phyloP scores from a whole-genome alignment of 2,888 invertebrate genomes.

The Labia minor region DNA sequence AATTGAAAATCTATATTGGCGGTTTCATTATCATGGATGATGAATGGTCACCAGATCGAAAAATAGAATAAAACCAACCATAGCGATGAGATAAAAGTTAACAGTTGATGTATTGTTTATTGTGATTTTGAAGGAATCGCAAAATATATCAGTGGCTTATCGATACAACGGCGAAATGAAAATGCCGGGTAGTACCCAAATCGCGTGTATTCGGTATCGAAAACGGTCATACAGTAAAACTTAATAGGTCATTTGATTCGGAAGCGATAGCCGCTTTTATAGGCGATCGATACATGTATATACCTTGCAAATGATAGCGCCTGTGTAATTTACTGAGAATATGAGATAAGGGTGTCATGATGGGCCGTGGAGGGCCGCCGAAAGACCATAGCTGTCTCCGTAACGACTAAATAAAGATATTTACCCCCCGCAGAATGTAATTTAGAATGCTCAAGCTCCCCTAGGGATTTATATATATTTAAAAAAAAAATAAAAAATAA shows the following conservation, averaged over 20 bases:
- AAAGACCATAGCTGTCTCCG: not conserved
- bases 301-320: conserved; percentile 41
- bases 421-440: conserved; percentile 1
- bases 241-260: conserved; percentile 37
- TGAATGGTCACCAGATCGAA: not conserved
- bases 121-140: not conserved
- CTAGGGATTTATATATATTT: not conserved
- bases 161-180: not conserved
- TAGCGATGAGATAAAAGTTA: not conserved
- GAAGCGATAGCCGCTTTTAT: conserved; percentile 26
- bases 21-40: too few species aligned
- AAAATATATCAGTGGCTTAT: conserved; percentile 1
- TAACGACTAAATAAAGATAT: conserved; percentile 1
- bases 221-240: conserved; percentile 36
- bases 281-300: conserved; percentile 17
- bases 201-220: conserved; percentile 23
- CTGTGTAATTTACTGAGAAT: conserved; percentile 18
- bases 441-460: not conserved
- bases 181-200: not conserved
- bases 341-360: conserved; percentile 16
- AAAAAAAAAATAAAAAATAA: not conserved
- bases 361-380: conserved; percentile 9
- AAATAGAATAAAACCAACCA: not conserved
- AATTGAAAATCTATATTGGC: conserved; percentile 13
- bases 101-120: conserved; percentile 8